Percentiles rank a stretch among this genome's conserved stretches.
phyloP scores from a whole-genome alignment of 2,888 invertebrate species.

The Mythimna impura region DNA sequence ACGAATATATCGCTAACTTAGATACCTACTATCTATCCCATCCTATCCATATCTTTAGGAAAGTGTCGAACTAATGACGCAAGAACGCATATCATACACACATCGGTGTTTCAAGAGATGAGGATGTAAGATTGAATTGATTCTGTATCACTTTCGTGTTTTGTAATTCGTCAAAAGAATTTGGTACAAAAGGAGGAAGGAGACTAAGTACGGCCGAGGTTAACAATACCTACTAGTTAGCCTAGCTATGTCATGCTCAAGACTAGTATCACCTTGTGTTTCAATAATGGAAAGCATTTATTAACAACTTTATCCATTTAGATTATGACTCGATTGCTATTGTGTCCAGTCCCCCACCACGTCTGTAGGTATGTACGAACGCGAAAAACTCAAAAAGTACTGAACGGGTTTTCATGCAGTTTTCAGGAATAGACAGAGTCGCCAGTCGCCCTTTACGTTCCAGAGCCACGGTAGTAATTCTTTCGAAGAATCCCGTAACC shows the following conservation, averaged over 20 bases:
- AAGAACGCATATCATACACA: background rate
- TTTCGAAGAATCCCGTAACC: no score
- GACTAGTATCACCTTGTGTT: constrained; percentile 35
- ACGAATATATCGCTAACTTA: constrained; percentile 41
- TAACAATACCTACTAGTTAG: constrained; percentile 44
- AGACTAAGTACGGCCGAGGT: constrained; percentile 36
- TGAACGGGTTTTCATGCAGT: no score
- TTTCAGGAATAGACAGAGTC: no score
- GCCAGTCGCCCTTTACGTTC: no score
- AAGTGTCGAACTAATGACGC: constrained; percentile 32
- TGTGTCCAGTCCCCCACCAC: no score
- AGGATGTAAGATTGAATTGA: background rate
- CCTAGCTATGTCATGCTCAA: constrained; percentile 38
- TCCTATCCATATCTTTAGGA: constrained; percentile 28
- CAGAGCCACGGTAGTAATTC: no score
- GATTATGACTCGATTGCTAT: background rate
- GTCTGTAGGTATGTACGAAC: no score
- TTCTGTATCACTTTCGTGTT: background rate
- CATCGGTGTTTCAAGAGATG: constrained; percentile 12
- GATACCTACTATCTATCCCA: constrained; percentile 4
- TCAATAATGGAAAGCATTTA: constrained; percentile 33
- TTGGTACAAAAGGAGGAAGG: background rate
- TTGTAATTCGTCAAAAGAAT: background rate
- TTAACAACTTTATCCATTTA: background rate
- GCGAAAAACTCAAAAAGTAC: no score